Percentiles rank a stretch among this genome's conserved stretches.
Evolutionary conservation across 2,888 invertebrate genomes (phyloP).

Genomic region (Stictocephala bisonia): DNA sequence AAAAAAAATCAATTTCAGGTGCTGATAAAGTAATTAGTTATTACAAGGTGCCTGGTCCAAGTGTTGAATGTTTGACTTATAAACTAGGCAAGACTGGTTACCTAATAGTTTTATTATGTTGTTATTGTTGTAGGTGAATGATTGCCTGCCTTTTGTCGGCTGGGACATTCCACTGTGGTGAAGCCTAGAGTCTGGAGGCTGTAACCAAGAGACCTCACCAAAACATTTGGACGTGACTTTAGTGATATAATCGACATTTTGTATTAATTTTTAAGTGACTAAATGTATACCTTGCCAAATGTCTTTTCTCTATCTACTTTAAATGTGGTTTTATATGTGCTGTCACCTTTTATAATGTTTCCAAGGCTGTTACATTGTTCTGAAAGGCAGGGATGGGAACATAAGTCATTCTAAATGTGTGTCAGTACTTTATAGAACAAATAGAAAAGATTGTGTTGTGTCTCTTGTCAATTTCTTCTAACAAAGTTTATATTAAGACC

Average conservation of each 20-base stretch:
- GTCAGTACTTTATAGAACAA: too few species aligned
- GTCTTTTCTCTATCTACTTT: constrained; percentile 37
- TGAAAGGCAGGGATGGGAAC: not conserved
- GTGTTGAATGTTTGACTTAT: too few species aligned
- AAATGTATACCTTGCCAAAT: constrained; percentile 33
- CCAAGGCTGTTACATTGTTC: constrained; percentile 32
- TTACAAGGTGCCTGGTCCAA: too few species aligned
- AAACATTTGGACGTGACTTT: constrained; percentile 30
- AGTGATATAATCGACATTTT: constrained; percentile 35
- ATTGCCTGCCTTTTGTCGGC: constrained; percentile 37
- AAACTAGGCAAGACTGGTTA: too few species aligned
- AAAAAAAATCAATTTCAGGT: too few species aligned
- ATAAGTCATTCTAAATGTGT: constrained; percentile 1
- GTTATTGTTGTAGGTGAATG: constrained; percentile 14
- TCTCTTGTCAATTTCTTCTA: too few species aligned
- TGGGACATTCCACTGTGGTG: constrained; percentile 17
- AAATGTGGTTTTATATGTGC: constrained; percentile 38
- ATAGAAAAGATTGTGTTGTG: too few species aligned
- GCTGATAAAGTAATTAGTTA: too few species aligned
- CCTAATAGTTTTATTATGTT: too few species aligned
- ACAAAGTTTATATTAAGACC: too few species aligned
- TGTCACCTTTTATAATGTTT: constrained; percentile 36
- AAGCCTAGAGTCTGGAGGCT: not conserved
- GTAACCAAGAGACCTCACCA: constrained; percentile 1
- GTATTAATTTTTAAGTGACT: constrained; percentile 30